Conservation (phyloP, 2,113 vertebrate genomes). For the Nipponia nippon region DNA sequence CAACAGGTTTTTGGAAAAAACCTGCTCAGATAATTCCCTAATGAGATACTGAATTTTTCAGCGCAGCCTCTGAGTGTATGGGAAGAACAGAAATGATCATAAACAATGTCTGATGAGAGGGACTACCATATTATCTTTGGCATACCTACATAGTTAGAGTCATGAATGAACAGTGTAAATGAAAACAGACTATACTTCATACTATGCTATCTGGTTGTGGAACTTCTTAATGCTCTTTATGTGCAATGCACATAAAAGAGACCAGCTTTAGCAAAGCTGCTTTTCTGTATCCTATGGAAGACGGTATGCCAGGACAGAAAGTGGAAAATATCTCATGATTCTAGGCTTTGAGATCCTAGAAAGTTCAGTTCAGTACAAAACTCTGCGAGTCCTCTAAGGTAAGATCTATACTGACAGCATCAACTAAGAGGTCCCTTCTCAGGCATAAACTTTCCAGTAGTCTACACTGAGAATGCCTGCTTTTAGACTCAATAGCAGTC, state of each 20-base stretch:
- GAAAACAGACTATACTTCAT: neutral
- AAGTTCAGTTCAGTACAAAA: neutral
- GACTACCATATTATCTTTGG: neutral
- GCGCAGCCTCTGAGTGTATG: neutral
- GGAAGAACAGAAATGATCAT: neutral
- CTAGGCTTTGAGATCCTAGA: neutral
- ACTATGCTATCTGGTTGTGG: neutral
- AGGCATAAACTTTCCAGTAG: neutral
- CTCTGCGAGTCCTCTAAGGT: neutral
- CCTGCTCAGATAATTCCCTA: neutral
- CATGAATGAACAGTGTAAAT: neutral
- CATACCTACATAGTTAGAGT: neutral
- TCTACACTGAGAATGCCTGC: neutral
- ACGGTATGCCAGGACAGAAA: neutral
- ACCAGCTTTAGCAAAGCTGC: neutral
- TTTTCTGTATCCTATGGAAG: neutral
- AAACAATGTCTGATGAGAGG: neutral
- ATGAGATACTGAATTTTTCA: neutral
- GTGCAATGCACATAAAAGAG: neutral
- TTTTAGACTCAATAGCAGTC: neutral
- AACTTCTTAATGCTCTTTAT: neutral
- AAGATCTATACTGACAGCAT: neutral
- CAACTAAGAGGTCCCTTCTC: neutral
- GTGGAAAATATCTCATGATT: neutral
- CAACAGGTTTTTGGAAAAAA: neutral